Evolutionary conservation across 1,140 invertebrate genomes (phyloP).

Genomic region (Drosophila grimshawi): DNA sequence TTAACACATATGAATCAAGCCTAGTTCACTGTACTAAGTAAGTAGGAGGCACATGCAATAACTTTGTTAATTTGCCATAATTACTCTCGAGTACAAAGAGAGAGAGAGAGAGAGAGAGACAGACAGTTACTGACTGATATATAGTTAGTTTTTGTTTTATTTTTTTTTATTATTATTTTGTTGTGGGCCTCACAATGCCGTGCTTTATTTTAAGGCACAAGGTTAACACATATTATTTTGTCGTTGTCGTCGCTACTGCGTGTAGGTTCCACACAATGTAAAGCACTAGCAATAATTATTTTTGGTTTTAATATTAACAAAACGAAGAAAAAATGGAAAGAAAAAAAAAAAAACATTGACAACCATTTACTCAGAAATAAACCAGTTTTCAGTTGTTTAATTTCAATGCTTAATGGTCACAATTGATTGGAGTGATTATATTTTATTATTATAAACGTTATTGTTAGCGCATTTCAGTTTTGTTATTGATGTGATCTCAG

Average conservation of each 20-base stretch:
- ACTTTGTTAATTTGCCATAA: slow-evolving; percentile 76
- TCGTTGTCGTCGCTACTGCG: slow-evolving; percentile 33
- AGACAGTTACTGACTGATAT: slow-evolving; percentile 24
- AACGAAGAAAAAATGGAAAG: slow-evolving; percentile 43
- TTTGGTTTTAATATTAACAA: slow-evolving; percentile 68
- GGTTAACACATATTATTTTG: slow-evolving; percentile 64
- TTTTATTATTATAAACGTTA: slow-evolving; percentile 55
- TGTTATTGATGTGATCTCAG: slow-evolving; percentile 33
- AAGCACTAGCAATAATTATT: slow-evolving; percentile 73
- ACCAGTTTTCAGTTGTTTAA: slow-evolving; percentile 70
- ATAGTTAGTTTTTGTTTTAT: no score
- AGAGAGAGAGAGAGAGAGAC: background rate
- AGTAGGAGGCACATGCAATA: slow-evolving; percentile 38
- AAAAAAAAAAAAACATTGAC: slow-evolving; percentile 40
- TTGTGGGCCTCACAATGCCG: slow-evolving; percentile 65
- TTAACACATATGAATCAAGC: slow-evolving; percentile 58
- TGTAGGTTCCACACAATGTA: slow-evolving; percentile 75
- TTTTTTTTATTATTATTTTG: slow-evolving; percentile 5
- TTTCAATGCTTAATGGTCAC: slow-evolving; percentile 75
- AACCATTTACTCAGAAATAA: slow-evolving; percentile 42
- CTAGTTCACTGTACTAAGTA: slow-evolving; percentile 67
- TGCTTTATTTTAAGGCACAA: slow-evolving; percentile 80
- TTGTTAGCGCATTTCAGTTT: slow-evolving; percentile 38
- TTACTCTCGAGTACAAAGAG: slow-evolving; percentile 43
- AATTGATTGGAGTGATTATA: slow-evolving; percentile 75